These are phyloP conservation scores for Noctilio leporinus DNA, from an alignment of 2,113 vertebrate genomes.

Conservation along the genomic window DNA sequence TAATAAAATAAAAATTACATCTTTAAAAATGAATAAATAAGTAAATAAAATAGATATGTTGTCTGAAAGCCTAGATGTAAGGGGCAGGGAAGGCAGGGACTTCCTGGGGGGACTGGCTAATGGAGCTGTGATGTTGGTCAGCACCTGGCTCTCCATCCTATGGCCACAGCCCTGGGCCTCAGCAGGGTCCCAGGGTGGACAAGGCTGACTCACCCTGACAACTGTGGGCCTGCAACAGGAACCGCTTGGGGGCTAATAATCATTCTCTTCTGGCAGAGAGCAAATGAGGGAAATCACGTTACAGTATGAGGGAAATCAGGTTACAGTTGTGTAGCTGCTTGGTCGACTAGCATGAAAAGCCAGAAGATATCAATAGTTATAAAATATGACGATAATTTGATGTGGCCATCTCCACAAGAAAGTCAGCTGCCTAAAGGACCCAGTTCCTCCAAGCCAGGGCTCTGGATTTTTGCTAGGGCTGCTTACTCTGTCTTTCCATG, in stretches of 20 bases:
- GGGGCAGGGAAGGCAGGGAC: not conserved
- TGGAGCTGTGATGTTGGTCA: rapidly evolving
- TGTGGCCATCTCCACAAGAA: not conserved
- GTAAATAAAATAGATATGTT: not conserved
- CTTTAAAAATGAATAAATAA: too few relatives aligned
- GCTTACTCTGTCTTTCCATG: not conserved
- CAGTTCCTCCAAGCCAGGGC: not conserved
- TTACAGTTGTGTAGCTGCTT: not conserved
- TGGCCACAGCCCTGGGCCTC: not conserved
- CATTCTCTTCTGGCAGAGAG: not conserved
- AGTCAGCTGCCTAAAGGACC: not conserved
- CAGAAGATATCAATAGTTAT: not conserved
- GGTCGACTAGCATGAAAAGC: not conserved
- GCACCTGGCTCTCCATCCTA: not conserved
- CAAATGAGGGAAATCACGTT: not conserved
- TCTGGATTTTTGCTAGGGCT: not conserved
- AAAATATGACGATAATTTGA: not conserved
- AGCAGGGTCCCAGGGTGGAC: not conserved
- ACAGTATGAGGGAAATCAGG: not conserved
- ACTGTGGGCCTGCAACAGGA: not conserved
- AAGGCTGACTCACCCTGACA: not conserved
- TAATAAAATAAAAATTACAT: too few relatives aligned
- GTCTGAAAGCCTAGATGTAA: not conserved
- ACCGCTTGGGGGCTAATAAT: not conserved
- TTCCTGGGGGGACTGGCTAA: not conserved